Evolutionary conservation across 2,113 vertebrate genomes (phyloP).

Genomic region (Corythoichthys haematopterus): DNA sequence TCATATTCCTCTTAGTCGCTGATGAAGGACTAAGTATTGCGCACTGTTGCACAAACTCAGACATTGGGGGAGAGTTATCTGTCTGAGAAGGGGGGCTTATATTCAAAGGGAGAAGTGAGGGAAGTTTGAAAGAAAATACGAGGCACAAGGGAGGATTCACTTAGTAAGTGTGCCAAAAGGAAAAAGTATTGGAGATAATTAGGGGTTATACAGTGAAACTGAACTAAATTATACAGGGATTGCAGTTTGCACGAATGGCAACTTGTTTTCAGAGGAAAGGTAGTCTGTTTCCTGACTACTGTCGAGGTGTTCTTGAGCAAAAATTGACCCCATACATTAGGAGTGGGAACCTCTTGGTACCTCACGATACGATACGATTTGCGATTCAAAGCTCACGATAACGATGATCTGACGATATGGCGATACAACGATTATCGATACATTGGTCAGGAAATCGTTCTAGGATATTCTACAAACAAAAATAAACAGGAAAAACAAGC

Average conservation of each 20-base stretch:
- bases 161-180: background rate
- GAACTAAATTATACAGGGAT: background rate
- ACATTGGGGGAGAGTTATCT: background rate
- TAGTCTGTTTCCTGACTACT: background rate
- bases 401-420: no score
- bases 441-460: no score
- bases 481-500: no score
- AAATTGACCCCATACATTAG: no score
- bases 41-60: slow-evolving; percentile 56
- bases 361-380: no score
- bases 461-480: no score
- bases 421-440: no score
- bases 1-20: slow-evolving; percentile 41
- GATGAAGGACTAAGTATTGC: slow-evolving; percentile 41
- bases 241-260: background rate
- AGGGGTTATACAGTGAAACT: background rate
- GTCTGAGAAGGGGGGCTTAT: background rate
- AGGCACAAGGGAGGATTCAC: slow-evolving; percentile 24
- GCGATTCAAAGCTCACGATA: no score
- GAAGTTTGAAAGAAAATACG: background rate
- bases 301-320: no score
- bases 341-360: no score
- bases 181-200: background rate
- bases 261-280: background rate
- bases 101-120: background rate